Evolutionary conservation across 35 echinoderm and acorn worm species (phyloP).

Genomic region (Patiria miniata): DNA sequence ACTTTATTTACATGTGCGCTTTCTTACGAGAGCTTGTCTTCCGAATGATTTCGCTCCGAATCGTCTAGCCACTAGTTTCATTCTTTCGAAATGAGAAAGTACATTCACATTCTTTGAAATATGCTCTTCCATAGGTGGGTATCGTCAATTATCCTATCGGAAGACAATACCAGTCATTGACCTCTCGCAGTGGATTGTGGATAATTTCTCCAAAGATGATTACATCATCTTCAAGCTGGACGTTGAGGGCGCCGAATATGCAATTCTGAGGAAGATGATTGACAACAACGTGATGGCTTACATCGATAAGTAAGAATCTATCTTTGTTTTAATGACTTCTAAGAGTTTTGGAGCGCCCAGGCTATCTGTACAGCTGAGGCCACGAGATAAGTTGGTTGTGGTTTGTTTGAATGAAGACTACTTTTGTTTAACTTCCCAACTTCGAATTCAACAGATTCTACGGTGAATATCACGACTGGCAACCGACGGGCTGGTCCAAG

Average conservation of each 20-base stretch:
- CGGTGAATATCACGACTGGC: slow-evolving; percentile 48
- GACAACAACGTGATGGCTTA: slow-evolving; percentile 36
- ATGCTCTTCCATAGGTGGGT: slow-evolving; percentile 7
- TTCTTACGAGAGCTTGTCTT: no score
- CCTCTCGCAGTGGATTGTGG: slow-evolving; percentile 47
- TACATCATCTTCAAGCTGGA: slow-evolving; percentile 64
- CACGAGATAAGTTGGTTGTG: no score
- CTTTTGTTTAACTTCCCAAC: no score
- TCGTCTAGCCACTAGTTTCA: no score
- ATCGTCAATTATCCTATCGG: slow-evolving; percentile 1
- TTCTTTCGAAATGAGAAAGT: no score
- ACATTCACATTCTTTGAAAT: no score
- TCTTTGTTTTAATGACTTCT: no score
- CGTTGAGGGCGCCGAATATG: slow-evolving; percentile 52
- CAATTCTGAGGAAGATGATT: slow-evolving; percentile 46
- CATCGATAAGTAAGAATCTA: slow-evolving; percentile 45
- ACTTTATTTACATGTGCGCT: no score
- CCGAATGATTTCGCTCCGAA: no score
- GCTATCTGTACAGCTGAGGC: no score
- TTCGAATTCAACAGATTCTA: slow-evolving; percentile 25
- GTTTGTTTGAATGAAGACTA: no score
- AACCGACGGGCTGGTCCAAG: slow-evolving; percentile 33
- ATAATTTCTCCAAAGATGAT: slow-evolving; percentile 34
- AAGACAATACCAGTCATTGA: slow-evolving; percentile 39
- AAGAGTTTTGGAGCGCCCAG: no score